Percentiles rank a stretch among this genome's conserved stretches.
phyloP scores from a whole-genome alignment of 2,797 vertebrate genomes.

The Acrossocheilus wenchowensis region DNA sequence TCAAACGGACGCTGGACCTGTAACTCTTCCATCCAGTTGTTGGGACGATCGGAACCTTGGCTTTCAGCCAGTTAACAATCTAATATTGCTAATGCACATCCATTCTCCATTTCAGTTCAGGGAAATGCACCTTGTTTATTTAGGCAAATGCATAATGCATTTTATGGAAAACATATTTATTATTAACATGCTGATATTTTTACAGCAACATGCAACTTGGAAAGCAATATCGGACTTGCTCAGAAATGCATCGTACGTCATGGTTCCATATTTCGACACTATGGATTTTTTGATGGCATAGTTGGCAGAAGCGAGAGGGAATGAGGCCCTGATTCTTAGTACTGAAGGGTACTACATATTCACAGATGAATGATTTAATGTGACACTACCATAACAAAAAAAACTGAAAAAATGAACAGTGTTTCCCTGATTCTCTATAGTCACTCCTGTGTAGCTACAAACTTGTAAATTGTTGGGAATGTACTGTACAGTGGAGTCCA shows the following conservation, averaged over 20 bases:
- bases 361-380: neutral
- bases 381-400: neutral
- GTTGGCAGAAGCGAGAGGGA: neutral
- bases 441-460: neutral
- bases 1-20: neutral
- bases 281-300: neutral
- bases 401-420: neutral
- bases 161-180: neutral
- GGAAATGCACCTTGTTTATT: slow-evolving; percentile 6
- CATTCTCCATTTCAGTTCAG: slow-evolving; percentile 5
- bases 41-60: neutral
- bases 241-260: neutral
- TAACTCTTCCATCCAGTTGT: slow-evolving; percentile 7
- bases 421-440: neutral
- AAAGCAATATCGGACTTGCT: slow-evolving; percentile 4
- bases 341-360: neutral
- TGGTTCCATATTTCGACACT: neutral
- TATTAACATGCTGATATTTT: slow-evolving; percentile 26
- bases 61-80: slow-evolving; percentile 25
- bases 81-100: slow-evolving; percentile 34
- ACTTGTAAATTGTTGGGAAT: neutral
- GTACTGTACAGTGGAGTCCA: neutral
- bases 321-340: neutral
- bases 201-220: neutral
- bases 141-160: neutral